Base-by-base conservation (phyloP, 1,140 invertebrate genomes). In the Halictus rubicundus region DNA sequence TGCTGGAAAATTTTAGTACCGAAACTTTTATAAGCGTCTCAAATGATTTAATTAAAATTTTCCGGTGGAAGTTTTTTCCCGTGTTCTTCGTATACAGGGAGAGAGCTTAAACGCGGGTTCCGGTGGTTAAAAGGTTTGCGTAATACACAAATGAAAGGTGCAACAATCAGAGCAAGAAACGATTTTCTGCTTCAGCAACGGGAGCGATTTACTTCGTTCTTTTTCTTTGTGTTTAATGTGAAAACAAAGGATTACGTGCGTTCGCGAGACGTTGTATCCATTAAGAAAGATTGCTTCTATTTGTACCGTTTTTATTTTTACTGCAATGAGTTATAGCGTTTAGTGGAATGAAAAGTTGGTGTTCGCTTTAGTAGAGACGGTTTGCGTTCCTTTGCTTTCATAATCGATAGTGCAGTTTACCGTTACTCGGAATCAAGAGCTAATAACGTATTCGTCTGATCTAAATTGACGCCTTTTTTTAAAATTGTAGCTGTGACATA, bases 241-340 rank as follows among this genome's bases (percentile, higher is more conserved):
- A 60, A 60, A 60, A 60, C 57, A 60, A 60, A 60, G 57, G 23
- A 59, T 59, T 25, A 59, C n/a, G 9, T 8, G 9, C 57, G 57
- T 23, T 60, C 23, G 23, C 57, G 57, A 14, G n/a, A n/a, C 23
- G 23, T 60, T 60, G 57, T 25, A 60, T 60, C 57, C 57, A 60
- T 61, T 27, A 61, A 61, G 59, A 27, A 27, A 23, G 25, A 61
- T 61, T 61, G 59, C 59, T 61, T 60, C 25, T 7, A 61, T 61
- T 61, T 12, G 2, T 6, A 27, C 12, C 25, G 4, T 32, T 61
- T 61, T 32, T 32, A 32, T 61, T 61, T 61, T 32, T 7, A 61
- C 4, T 27, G 25, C 1, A 27, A 16, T 16, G 14, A 61, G 25
- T 61, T 32, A 61, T 23, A 6, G 12, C 2, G 14, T 14, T 27